Evolutionary conservation across 2,113 vertebrate genomes (phyloP), one percentile per base, ranked within the genome.

Genomic region (Probosciger aterrimus): DNA sequence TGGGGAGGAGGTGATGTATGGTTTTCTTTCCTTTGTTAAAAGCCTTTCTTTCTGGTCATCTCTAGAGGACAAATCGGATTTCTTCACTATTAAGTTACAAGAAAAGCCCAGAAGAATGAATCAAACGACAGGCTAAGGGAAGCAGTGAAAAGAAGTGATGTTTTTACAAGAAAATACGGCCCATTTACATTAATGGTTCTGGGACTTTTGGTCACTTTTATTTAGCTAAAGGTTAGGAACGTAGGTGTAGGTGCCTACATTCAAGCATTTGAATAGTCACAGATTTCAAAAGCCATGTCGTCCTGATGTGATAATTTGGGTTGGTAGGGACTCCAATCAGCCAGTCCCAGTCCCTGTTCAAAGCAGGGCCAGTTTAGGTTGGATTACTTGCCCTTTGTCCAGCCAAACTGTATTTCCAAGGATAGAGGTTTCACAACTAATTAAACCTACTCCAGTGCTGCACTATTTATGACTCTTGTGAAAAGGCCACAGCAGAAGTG

Each of bases 1-100:
- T 75, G 5, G 3, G 14, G 9, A 70, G 6, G 4, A 9, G 4
- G 5, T 14, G 7, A 4, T 37, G 24, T 57, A 37, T 2, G 6
- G 1, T 2, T 31, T 76, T 35, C 20, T 59, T n/a, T 64, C 13
- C 25, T 63, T 53, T 55, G 10, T 37, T 27, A 63, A 88, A 88
- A 76, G 19, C 13, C 33, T 86, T 93, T 65, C 20, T 64, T 83
- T 82, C 60, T 70, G 31, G 20, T 37, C 43, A 79, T 20, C 4
- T 82, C 4, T 68, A 43, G 12, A 18, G 23, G 57, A 52, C 71
- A 87, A 91, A 82, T 77, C 2, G 0, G 13, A 91, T 85, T 94
- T 89, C 60, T 78, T 78, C 52, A 35, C 30, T 68, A 35, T 46
- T 84, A 70, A 75, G 18, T 71, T 82, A 68, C 28, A 82, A 89